phyloP scores from a whole-genome alignment of 2,888 invertebrate genomes.

The Beris chalybata region DNA sequence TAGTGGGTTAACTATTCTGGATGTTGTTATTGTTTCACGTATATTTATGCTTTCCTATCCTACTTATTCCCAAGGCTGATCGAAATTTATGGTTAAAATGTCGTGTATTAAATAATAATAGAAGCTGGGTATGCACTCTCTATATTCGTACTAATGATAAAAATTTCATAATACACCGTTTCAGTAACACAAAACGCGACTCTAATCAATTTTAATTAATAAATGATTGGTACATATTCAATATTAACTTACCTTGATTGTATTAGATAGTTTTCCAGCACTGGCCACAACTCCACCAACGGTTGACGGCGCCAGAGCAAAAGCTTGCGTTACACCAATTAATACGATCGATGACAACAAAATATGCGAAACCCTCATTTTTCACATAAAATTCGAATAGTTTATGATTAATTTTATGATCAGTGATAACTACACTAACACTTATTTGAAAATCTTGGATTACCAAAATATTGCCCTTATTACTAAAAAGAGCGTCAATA shows the following conservation, averaged over 20 bases:
- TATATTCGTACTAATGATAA: too few relatives aligned
- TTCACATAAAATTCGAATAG: conserved; percentile 9
- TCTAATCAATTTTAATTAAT: too few relatives aligned
- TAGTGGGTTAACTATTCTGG: too few relatives aligned
- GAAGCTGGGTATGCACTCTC: too few relatives aligned
- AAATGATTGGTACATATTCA: neutral
- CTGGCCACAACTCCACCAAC: conserved; percentile 55
- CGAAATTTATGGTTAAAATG: too few relatives aligned
- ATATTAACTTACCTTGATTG: conserved; percentile 51
- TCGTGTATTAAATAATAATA: too few relatives aligned
- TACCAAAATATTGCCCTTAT: neutral
- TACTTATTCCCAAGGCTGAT: too few relatives aligned
- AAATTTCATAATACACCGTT: too few relatives aligned
- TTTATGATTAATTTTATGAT: too few relatives aligned
- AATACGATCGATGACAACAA: conserved; percentile 10
- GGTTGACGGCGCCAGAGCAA: conserved; percentile 56
- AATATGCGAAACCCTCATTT: conserved; percentile 11
- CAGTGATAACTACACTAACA: neutral
- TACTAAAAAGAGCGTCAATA: neutral
- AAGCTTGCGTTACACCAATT: conserved; percentile 19
- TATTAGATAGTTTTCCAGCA: conserved; percentile 55
- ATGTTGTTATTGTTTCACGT: too few relatives aligned
- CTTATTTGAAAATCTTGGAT: neutral
- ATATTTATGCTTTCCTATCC: too few relatives aligned
- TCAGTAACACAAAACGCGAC: too few relatives aligned